Conservation (phyloP, 2,888 invertebrate genomes). For the Cephus rjabovi region DNA sequence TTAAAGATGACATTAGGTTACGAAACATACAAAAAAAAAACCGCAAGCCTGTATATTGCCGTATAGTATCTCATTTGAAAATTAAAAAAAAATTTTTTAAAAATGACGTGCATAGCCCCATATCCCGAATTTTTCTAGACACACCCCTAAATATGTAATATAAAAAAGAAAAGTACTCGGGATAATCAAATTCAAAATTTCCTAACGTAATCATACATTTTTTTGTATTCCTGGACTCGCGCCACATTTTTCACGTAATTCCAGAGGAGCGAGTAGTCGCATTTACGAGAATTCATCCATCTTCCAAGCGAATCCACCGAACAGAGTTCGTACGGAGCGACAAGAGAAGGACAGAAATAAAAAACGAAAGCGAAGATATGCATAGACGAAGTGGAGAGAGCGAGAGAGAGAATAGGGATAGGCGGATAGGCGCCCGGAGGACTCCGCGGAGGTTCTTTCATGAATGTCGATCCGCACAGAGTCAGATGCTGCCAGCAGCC, state of each 20-base stretch:
- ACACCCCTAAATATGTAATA: neutral
- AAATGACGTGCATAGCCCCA: neutral
- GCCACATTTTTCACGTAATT: conserved; percentile 49
- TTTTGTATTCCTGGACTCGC: conserved; percentile 37
- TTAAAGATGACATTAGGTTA: neutral
- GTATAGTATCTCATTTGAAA: neutral
- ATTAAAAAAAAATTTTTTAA: neutral
- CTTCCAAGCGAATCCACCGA: conserved; percentile 20
- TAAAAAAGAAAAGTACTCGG: neutral
- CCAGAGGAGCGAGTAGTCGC: neutral
- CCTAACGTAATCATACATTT: neutral
- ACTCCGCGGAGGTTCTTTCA: conserved; percentile 56
- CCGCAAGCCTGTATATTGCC: neutral
- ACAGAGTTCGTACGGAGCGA: conserved; percentile 15
- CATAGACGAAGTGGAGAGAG: conserved; percentile 18
- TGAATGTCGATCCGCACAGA: conserved; percentile 49
- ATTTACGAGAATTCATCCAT: conserved; percentile 7
- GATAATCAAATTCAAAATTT: neutral
- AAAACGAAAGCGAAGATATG: neutral
- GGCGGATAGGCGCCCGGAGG: conserved; percentile 52
- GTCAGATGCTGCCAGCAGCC: conserved; percentile 31
- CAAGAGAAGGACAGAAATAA: neutral
- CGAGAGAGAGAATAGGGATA: conserved; percentile 14
- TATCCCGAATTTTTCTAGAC: neutral
- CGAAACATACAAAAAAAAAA: neutral